Base-by-base conservation (phyloP, 2,888 invertebrate species). In the Scaptomyza polygonia region DNA sequence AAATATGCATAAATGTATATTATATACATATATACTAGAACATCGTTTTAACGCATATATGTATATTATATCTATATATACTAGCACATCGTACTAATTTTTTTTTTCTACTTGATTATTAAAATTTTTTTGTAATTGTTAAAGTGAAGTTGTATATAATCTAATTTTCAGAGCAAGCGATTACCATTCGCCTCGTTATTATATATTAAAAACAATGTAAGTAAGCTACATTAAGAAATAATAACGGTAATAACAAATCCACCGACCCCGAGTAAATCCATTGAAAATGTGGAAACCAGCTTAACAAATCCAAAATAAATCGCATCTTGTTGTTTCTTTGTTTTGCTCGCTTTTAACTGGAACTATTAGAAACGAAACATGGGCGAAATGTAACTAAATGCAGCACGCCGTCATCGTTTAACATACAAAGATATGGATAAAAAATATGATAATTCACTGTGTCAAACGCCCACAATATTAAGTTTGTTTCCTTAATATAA, bases 101-200 rank as follows among this genome's bases (percentile, higher is more conserved):
- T 12, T 9, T 45, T 32, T 32, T 30, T 12, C 6, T 30, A 18
- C 18, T 30, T 18, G 4, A 16, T 40, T 64, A 16, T 3, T 29
- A 7, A 39, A 34, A 53, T 72, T 25, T 25, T 25, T 25, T 25
- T 25, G 48, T 83, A 71, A 56, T 66, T 32, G 69, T 70, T 67
- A 52, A 63, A 16, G n/a, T 70, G 70, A 56, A 66, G 30, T 70
- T 82, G 79, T 87, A 82, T 65, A 85, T 76, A 82, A 66, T 79
- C 76, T 79, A 58, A 85, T 68, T 59, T 62, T 75, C 67, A 56
- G 67, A 30, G 52, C 48, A 32, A 59, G 56, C 32, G 47, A 43
- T 56, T 55, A 47, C 40, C 52, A 48, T 61, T 63, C 49, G 42
- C 63, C 65, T 74, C 84, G 81, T 78, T 86, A 81, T 78, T 55